Evolutionary conservation across 2,888 invertebrate genomes (phyloP).

Genomic region (Pherbina coryleti): DNA sequence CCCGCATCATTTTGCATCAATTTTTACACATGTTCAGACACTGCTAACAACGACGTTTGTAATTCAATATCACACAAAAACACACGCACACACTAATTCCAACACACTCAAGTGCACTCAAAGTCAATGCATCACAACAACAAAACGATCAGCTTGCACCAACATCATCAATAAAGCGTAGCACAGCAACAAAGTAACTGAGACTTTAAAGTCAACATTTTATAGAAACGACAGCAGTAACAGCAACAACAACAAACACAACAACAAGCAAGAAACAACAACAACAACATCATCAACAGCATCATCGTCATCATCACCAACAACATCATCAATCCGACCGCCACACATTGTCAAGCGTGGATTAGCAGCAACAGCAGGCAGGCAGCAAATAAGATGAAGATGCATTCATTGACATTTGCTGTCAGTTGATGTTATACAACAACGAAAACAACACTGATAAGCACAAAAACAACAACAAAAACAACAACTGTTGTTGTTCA

Average conservation of each 20-base stretch:
- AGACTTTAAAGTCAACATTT: conserved; percentile 32
- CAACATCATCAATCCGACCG: not conserved
- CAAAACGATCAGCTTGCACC: not conserved
- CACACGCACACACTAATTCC: not conserved
- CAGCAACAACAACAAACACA: not conserved
- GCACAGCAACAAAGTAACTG: conserved; percentile 9
- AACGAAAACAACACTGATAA: not conserved
- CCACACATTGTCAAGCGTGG: not conserved
- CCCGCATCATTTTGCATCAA: conserved; percentile 30
- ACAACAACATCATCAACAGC: not conserved
- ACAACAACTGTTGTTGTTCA: not conserved
- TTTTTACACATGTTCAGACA: conserved; percentile 24
- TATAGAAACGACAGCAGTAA: not conserved
- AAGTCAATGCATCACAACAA: conserved; percentile 38
- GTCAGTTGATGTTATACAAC: conserved; percentile 12
- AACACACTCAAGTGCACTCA: conserved; percentile 43
- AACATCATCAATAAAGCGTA: conserved; percentile 27
- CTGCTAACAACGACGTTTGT: conserved; percentile 6
- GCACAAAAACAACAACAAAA: not conserved
- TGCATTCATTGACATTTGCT: conserved; percentile 31
- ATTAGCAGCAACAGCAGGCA: conserved; percentile 6
- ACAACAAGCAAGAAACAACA: conserved; percentile 13
- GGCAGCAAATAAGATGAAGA: not conserved
- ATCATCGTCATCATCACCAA: conserved; percentile 7
- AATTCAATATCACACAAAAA: conserved; percentile 17